Evolutionary conservation across 2,797 vertebrate species (phyloP), one percentile per base, ranked within the genome.

Genomic region (Bothrops alternatus): DNA sequence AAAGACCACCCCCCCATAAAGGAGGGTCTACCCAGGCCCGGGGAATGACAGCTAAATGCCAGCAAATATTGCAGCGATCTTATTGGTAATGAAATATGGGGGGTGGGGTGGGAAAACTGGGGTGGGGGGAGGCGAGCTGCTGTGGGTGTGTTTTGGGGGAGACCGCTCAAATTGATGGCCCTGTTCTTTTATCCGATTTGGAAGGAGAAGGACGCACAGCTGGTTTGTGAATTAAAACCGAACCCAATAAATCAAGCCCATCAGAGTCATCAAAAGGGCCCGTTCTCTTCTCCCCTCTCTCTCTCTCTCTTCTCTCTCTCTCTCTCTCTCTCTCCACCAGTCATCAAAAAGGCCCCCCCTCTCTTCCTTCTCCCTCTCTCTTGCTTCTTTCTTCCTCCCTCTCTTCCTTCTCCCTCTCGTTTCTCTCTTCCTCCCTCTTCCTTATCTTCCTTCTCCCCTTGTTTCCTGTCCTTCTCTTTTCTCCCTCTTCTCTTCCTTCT

Each of bases 221-320:
- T 97, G 96, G 96, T 97, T 96, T 96, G 95, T 95, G 94, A 96
- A 96, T 96, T 96, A 96, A 96, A 96, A 96, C 96, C 94, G 3
- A 96, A 96, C 95, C 96, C 95, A 95, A 96, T 97, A 97, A 97
- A 97, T 97, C 97, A 97, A 95, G 86, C 94, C 95, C 93, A 93
- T 91, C 95, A 95, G 90, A 92, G 93, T 89, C 94, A 95, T 96
- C 96, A 96, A 95, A 96, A 96, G 96, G 96, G 96, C 96, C 96
- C 91, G 94, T 91, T 94, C 91, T 95, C 91, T 28, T n/a, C n/a
- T n/a, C n/a, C n/a, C n/a, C 55, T 60, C 37, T 20, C 11, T 55
- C 28, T 25, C 56, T 18, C 32, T 10, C 57, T 60, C 32, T 32
- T n/a, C 91, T 28, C 55, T 60, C 37, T 20, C 11, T 55, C 28